phyloP scores from a whole-genome alignment of 2,113 vertebrate species.

The Tragelaphus buxtoni region DNA sequence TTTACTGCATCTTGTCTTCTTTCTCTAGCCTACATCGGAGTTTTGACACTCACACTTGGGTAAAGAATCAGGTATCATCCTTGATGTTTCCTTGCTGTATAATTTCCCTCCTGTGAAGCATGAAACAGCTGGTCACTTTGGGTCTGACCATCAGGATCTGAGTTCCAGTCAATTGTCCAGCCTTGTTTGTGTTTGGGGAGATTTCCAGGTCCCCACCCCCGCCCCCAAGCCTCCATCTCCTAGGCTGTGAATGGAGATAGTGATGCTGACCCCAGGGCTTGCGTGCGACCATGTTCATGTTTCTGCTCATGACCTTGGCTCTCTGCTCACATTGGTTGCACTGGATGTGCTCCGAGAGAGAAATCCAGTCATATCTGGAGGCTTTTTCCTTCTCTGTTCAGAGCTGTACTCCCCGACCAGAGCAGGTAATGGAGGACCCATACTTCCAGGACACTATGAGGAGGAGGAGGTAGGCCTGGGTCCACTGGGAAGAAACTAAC shows the following conservation, averaged over 20 bases:
- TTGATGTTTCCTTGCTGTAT: not conserved
- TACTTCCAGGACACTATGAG: not conserved
- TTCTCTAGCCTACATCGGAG: no score
- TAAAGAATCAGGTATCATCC: not conserved
- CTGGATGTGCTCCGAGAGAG: not conserved
- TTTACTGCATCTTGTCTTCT: not conserved
- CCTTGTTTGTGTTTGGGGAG: not conserved
- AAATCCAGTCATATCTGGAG: no score
- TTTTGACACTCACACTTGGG: not conserved
- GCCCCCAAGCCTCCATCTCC: not conserved
- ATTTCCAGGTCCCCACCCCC: not conserved
- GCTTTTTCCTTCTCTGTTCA: not conserved
- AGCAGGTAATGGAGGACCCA: no score
- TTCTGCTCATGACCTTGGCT: not conserved
- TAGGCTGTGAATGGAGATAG: not conserved
- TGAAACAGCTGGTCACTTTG: not conserved
- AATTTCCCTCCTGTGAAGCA: not conserved
- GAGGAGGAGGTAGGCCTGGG: not conserved
- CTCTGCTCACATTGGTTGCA: no score
- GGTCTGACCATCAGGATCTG: not conserved
- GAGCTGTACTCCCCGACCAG: not conserved
- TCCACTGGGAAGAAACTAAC: not conserved
- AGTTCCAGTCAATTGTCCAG: not conserved
- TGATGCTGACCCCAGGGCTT: no score
- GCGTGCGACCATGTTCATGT: fast-evolving